Evolutionary conservation across 2,113 vertebrate species (phyloP), one percentile per base, ranked within the genome.

Genomic region (Machaerirhynchus nigripectus): DNA sequence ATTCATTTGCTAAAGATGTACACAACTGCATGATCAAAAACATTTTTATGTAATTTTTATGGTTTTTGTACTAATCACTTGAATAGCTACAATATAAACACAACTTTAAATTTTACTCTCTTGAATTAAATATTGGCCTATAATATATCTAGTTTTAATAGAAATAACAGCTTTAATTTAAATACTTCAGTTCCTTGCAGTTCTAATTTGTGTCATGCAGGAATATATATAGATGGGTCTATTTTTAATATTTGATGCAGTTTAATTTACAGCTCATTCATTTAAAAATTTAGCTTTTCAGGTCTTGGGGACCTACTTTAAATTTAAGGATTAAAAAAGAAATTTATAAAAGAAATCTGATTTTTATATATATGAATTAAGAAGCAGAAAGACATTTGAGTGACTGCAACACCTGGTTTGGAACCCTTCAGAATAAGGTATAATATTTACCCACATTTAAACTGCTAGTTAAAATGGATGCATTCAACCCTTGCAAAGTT

Each of bases 381-480:
- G 95, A 96, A 96, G 19, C 23, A 74, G 75, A 89, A 86, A 92
- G 56, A 52, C 28, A 53, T 90, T 87, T 93, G 35, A 96, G 52
- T 19, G 20, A 88, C 65, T 88, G 61, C 52, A 90, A 33, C 23
- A 50, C 84, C 71, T 77, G 55, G 10, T 33, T 68, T 59, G 22
- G 22, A 73, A 87, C 30, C 46, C 26, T 83, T 79, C 49, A 52
- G 90, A 92, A 94, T 81, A 68, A 13, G 46, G 8, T 55, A 24
- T 55, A 93, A 86, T 92, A 95, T 95, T 93, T 74, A 88, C 27
- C 70, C 28, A 84, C 10, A 76, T 74, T 89, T 95, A 92, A 95
- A 94, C 20, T 49, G 70, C 53, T 73, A 71, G 57, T 78, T 92
- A 89, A 93, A 96, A 96, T 59, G 85, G 49, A 89, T 95, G n/a